A percentile compares a stretch with the other conserved stretches of the same genome.
phyloP scores from a whole-genome alignment of 2,113 vertebrate genomes.

The Emydocephalus ijimae region DNA sequence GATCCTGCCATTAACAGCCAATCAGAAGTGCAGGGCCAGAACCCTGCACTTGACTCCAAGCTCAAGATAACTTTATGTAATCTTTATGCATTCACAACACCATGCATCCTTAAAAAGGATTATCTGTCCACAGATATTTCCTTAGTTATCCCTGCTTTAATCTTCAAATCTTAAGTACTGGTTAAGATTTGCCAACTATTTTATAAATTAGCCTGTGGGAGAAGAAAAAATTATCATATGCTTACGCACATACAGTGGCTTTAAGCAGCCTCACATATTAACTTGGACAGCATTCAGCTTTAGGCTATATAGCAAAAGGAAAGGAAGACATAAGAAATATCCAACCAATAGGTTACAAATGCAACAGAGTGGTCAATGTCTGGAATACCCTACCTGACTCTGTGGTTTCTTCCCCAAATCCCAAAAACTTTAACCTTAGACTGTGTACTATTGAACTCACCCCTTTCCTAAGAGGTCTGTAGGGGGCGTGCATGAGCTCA shows the following conservation, averaged over 20 bases:
- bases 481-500: no score
- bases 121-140: background rate
- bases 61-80: no score
- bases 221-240: background rate
- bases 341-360: background rate
- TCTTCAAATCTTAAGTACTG: background rate
- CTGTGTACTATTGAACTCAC: no score
- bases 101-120: constrained; percentile 15
- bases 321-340: background rate
- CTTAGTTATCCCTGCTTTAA: constrained; percentile 20
- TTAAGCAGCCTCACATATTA: background rate
- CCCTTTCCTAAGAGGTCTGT: no score
- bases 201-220: background rate
- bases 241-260: background rate
- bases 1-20: no score
- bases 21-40: no score
- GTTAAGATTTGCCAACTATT: constrained; percentile 8
- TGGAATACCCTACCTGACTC: no score
- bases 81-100: no score
- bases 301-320: background rate
- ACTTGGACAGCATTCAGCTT: background rate
- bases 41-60: no score
- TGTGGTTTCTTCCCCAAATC: no score
- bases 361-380: no score
- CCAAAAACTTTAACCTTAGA: no score